Percentiles rank a stretch among this genome's conserved stretches.
phyloP scores from a whole-genome alignment of 2,888 invertebrate species.

The Gari tellinella region DNA sequence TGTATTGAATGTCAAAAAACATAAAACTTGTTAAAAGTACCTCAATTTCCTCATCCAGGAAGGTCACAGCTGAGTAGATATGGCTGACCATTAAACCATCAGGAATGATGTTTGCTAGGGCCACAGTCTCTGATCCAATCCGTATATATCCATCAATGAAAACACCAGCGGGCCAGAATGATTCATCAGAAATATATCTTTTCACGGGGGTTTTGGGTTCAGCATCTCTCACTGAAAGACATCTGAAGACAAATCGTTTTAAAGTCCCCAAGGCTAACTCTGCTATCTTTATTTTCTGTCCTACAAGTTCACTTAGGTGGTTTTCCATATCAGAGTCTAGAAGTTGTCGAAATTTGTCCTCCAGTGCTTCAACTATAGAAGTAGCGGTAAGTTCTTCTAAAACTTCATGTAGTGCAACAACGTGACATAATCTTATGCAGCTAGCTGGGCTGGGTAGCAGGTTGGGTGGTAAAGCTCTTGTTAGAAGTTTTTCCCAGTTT shows the following conservation, averaged over 20 bases:
- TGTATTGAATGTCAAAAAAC: no score
- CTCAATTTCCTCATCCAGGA: not conserved
- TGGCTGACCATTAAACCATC: no score
- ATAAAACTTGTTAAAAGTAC: no score
- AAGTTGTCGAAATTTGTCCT: constrained; percentile 33
- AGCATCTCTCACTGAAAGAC: constrained; percentile 42
- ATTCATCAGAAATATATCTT: constrained; percentile 47
- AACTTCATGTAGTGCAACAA: constrained; percentile 53
- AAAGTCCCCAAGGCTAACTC: constrained; percentile 38
- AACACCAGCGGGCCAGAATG: constrained; percentile 56
- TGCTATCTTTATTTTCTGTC: constrained; percentile 11
- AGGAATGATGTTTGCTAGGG: no score
- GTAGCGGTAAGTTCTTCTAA: constrained; percentile 61
- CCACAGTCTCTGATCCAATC: constrained; percentile 3
- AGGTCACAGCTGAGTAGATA: not conserved
- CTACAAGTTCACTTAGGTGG: constrained; percentile 21
- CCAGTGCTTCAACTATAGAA: constrained; percentile 51
- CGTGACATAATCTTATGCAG: constrained; percentile 57
- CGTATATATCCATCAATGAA: constrained; percentile 18
- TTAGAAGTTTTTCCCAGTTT: constrained; percentile 38
- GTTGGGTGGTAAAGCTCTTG: constrained; percentile 29
- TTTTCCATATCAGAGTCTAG: constrained; percentile 38
- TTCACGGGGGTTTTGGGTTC: constrained; percentile 33
- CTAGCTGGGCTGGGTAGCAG: constrained; percentile 59
- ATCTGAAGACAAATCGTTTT: constrained; percentile 62